Base-by-base conservation (phyloP, 2,888 invertebrate species). In the Augochlorella aurata region DNA sequence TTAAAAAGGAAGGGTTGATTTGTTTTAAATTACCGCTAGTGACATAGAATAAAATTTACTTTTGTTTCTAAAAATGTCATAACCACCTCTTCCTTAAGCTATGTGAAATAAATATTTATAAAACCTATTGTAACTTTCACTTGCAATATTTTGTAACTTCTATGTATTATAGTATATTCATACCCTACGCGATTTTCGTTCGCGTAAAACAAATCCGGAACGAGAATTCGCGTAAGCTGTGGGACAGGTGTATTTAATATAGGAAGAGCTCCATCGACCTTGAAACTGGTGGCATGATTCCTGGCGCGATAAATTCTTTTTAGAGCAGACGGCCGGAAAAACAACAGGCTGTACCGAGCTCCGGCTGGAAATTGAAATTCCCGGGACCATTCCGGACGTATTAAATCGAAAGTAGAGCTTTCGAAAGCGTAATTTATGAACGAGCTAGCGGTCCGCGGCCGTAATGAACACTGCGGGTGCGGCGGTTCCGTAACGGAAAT, bases 401-500 rank as follows among this genome's bases (percentile, higher is more conserved):
- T 58, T 24, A 8, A 24, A 58, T 24, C 58, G 58, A 24, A 58
- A 16, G 24, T 29, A 58, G 24, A 58, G 24, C 24, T 58, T 58
- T 24, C 58, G 58, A 29, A 7, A 24, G 58, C 2, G 16, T 24
- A 58, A 63, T 63, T 63, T 63, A 63, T 10, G 63, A 63, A 7
- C 38, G 24, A 58, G 24, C 24, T 5, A 16, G 24, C 16, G 24
- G 24, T 16, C 14, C 16, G 8, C 14, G 24, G 58, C 24, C 58
- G 58, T 58, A 58, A 58, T 24, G 58, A 58, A 58, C 58, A 58
- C 7, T 18, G 10, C 18, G 38, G 38, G 29, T 4, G 29, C 38
- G 10, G 63, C 16, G 18, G 61, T 38, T 38, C 38, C 38, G 38
- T 45, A 77, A 78, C 77, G 50, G 63, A 70, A 65, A 69, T 79